Conservation (phyloP, 2,113 vertebrate species). For the Epinephelus moara region DNA sequence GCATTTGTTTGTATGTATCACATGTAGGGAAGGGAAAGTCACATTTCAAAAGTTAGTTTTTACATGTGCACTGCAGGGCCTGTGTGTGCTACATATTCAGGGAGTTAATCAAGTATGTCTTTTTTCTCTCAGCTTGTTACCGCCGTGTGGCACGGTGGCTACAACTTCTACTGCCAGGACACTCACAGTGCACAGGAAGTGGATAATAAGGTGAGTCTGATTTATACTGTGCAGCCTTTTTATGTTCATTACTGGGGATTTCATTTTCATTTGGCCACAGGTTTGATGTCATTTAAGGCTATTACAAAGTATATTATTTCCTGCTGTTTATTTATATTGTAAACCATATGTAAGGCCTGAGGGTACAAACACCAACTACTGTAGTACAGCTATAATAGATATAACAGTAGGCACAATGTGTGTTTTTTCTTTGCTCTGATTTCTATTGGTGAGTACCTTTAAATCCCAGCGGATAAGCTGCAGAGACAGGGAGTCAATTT, state of each 20-base stretch:
- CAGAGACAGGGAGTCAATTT: slow-evolving; percentile 51
- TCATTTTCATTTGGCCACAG: background rate
- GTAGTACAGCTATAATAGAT: background rate
- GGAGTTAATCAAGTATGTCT: background rate
- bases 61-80: background rate
- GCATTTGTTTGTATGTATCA: background rate
- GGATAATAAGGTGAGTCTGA: slow-evolving; percentile 90
- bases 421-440: slow-evolving; percentile 19
- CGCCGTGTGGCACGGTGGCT: slow-evolving; percentile 89
- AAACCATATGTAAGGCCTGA: background rate
- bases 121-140: slow-evolving; percentile 87
- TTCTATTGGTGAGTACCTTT: slow-evolving; percentile 40
- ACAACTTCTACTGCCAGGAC: slow-evolving; percentile 96
- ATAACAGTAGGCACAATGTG: background rate
- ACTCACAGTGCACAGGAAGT: slow-evolving; percentile 89
- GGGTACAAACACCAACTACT: background rate
- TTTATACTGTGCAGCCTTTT: background rate
- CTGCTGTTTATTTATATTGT: background rate
- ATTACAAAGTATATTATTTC: background rate
- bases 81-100: background rate
- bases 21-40: background rate
- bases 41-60: slow-evolving; percentile 3
- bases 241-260: background rate
- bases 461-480: slow-evolving; percentile 61
- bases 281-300: background rate